Percentiles rank a stretch among this genome's conserved stretches.
phyloP scores from a whole-genome alignment of 2,113 vertebrate species.

The Anseranas semipalmata region DNA sequence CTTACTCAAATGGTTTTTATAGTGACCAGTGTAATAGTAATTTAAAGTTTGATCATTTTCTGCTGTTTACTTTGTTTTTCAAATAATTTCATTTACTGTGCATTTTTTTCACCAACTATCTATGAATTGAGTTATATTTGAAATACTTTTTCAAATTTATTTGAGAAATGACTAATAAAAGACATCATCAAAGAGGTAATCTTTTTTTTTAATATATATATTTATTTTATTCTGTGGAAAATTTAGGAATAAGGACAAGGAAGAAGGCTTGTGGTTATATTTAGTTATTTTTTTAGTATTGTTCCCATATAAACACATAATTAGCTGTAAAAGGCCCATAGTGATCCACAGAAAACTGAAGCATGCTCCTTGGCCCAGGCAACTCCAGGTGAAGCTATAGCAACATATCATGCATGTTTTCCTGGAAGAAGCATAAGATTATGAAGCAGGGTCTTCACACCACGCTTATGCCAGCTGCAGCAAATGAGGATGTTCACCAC shows the following conservation, averaged over 20 bases:
- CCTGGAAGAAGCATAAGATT: not conserved
- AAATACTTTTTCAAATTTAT: slow-evolving; percentile 48
- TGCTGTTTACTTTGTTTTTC: not conserved
- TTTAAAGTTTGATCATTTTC: not conserved
- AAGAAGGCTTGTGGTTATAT: not conserved
- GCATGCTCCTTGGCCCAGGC: not conserved
- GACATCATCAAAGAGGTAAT: not conserved
- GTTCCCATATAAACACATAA: not conserved
- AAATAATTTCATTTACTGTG: not conserved
- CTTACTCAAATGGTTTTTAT: not conserved
- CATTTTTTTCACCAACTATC: not conserved
- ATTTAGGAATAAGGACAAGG: not conserved
- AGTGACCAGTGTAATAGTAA: not conserved
- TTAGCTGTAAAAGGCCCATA: not conserved
- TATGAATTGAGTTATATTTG: not conserved
- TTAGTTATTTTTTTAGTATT: not conserved
- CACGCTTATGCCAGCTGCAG: rapidly evolving
- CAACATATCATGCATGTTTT: not conserved
- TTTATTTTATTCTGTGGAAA: not conserved
- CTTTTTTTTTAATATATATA: not conserved
- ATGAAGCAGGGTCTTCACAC: not conserved
- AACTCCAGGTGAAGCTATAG: not conserved
- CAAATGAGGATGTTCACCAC: not conserved
- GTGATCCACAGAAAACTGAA: not conserved
- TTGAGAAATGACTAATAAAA: slow-evolving; percentile 25